Percentiles rank a stretch among this genome's conserved stretches.
Conservation (phyloP, 2,113 vertebrate genomes). For the Panthera tigris region DNA sequence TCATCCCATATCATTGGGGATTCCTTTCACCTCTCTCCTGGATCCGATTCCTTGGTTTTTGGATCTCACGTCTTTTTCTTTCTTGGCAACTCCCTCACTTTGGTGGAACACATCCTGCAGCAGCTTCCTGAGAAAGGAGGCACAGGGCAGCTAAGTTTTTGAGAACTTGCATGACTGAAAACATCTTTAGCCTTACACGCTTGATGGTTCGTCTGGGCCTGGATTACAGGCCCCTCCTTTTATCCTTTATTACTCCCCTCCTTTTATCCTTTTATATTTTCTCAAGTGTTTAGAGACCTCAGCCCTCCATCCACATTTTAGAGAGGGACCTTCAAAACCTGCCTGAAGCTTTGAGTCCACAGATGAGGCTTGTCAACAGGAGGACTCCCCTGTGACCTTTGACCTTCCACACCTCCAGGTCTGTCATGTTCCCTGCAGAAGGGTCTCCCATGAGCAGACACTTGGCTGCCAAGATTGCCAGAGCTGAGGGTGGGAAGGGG, state of each 20-base stretch:
- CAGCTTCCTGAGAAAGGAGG: background rate
- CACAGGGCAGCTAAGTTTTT: background rate
- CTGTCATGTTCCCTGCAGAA: background rate
- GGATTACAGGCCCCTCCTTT: background rate
- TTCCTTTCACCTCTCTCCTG: background rate
- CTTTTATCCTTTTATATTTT: background rate
- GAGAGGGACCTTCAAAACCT: background rate
- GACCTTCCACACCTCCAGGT: background rate
- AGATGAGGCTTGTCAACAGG: background rate
- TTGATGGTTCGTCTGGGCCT: background rate
- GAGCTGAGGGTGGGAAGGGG: background rate
- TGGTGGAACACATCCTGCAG: background rate
- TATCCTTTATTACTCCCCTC: background rate
- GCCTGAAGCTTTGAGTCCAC: background rate
- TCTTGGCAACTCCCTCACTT: background rate
- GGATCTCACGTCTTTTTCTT: background rate
- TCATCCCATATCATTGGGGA: background rate
- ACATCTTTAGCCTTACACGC: background rate
- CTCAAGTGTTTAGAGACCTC: background rate
- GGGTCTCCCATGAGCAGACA: background rate
- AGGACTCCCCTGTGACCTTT: background rate
- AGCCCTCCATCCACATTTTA: background rate
- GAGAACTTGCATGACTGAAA: background rate
- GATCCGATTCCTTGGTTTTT: background rate
- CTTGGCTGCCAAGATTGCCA: background rate